Evolutionary conservation across 1,140 invertebrate genomes (phyloP).

Genomic region (Drosophila ogumai): DNA sequence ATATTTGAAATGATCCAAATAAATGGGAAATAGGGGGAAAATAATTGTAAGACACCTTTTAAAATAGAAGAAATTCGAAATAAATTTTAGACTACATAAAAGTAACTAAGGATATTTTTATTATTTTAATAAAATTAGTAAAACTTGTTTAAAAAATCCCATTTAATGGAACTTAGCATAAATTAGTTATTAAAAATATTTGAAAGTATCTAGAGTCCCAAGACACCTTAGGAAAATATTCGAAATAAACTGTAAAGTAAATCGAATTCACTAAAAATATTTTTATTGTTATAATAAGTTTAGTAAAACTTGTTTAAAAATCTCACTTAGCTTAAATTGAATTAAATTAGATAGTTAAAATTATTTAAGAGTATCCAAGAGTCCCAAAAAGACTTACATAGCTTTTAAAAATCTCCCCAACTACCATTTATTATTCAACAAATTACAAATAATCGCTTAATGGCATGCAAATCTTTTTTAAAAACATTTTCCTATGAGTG

Average conservation of each 20-base stretch:
- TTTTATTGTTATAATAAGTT: too few relatives aligned
- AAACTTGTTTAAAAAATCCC: background rate
- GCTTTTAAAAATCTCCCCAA: background rate
- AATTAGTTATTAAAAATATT: too few relatives aligned
- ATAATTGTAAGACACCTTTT: too few relatives aligned
- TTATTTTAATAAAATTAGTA: background rate
- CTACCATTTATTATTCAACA: background rate
- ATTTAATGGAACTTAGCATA: background rate
- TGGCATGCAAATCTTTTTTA: slow-evolving; percentile 26
- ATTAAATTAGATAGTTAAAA: background rate
- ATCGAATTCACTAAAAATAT: too few relatives aligned
- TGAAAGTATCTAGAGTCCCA: too few relatives aligned
- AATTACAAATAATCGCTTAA: slow-evolving; percentile 10
- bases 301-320: too few relatives aligned
- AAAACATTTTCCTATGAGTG: slow-evolving; percentile 2
- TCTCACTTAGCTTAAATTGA: too few relatives aligned
- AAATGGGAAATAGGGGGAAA: slow-evolving; percentile 1
- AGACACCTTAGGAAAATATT: too few relatives aligned
- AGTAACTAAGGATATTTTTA: background rate
- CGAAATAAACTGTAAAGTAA: too few relatives aligned
- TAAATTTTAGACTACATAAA: background rate
- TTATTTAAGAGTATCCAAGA: background rate
- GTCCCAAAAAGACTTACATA: background rate
- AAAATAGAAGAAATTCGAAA: background rate
- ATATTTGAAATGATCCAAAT: background rate